Percentiles rank a stretch among this genome's conserved stretches.
Conservation (phyloP, 1,140 invertebrate species). For the Musca vetustissima region DNA sequence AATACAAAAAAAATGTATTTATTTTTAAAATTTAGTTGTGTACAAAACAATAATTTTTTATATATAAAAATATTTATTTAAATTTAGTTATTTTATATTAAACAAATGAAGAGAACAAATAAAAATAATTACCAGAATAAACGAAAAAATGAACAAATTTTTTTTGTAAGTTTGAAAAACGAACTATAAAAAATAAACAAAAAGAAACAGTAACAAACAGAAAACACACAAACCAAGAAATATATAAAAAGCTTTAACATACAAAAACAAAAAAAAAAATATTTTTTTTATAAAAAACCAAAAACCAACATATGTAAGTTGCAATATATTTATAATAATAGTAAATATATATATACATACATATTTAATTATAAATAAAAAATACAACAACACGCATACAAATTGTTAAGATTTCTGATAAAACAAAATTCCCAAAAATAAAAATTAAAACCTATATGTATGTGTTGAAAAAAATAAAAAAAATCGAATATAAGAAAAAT, state of each 20-base stretch:
- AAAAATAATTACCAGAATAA: neutral
- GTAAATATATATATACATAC: constrained; percentile 24
- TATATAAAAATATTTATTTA: no score
- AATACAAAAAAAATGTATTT: no score
- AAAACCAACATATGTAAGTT: constrained; percentile 13
- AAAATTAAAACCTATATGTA: neutral
- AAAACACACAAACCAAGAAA: constrained; percentile 12
- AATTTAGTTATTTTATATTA: constrained; percentile 1
- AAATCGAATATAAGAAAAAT: no score
- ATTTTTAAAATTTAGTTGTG: no score
- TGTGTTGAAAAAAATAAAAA: neutral
- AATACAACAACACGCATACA: neutral
- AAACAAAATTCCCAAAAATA: no score
- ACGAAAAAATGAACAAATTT: neutral
- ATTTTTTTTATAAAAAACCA: constrained; percentile 19
- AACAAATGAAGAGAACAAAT: no score
- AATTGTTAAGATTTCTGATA: constrained; percentile 1
- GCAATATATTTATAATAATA: constrained; percentile 16
- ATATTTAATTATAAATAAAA: constrained; percentile 16
- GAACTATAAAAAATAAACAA: constrained; percentile 15
- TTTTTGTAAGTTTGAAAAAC: constrained; percentile 25
- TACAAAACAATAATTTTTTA: no score
- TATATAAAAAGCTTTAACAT: constrained; percentile 24
- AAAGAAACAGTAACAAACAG: constrained; percentile 1
- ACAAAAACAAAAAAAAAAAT: no score